phyloP scores from a whole-genome alignment of 2,888 invertebrate genomes.

The Torymus texanus region DNA sequence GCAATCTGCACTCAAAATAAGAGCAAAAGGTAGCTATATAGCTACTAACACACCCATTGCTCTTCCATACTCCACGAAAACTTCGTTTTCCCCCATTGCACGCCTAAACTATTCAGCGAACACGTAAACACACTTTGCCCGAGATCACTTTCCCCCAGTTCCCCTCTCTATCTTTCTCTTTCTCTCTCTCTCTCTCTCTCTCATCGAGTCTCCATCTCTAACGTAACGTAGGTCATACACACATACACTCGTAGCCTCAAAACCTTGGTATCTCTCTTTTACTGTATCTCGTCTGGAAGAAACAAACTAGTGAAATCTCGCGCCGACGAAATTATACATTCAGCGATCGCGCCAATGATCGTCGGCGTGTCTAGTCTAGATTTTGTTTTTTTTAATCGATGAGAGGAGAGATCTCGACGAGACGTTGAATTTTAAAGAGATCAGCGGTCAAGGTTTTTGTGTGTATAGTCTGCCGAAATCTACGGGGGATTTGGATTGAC shows the following conservation, averaged over 20 bases:
- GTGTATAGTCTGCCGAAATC: constrained; percentile 2
- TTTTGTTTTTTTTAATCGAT: too few relatives aligned
- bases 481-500: background rate
- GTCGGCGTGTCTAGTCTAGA: background rate
- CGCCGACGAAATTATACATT: constrained; percentile 32
- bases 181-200: too few relatives aligned
- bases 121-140: constrained; percentile 11
- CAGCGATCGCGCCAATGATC: background rate
- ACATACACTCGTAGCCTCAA: background rate
- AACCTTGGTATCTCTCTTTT: background rate
- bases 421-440: constrained; percentile 25
- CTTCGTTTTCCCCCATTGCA: too few relatives aligned
- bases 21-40: background rate
- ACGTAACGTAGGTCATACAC: constrained; percentile 9
- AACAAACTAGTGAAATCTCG: constrained; percentile 5
- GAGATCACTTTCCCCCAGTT: constrained; percentile 7
- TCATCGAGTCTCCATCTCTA: background rate
- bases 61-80: too few relatives aligned
- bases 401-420: too few relatives aligned
- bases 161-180: background rate
- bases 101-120: constrained; percentile 11
- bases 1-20: background rate
- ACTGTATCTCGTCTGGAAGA: background rate
- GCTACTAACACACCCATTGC: too few relatives aligned
- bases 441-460: constrained; percentile 27